Percentiles rank a stretch among this genome's conserved stretches.
Conservation (phyloP, 2,113 vertebrate genomes). For the Ctenodactylus gundi region DNA sequence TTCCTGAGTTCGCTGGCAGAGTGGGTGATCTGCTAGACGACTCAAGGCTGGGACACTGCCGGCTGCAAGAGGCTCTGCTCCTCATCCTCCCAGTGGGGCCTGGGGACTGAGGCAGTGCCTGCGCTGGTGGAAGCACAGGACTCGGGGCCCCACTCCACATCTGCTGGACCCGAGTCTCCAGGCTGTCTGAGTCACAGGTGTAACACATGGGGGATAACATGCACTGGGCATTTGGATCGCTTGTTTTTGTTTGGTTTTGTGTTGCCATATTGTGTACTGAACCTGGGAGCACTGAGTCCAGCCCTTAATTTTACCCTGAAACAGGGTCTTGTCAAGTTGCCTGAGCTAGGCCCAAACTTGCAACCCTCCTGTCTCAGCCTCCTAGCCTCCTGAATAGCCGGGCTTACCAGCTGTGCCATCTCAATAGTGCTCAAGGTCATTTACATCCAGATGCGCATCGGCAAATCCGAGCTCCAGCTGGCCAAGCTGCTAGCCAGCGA, state of each 20-base stretch:
- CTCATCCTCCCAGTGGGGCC: neutral
- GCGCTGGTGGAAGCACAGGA: neutral
- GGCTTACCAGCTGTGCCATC: too few species aligned
- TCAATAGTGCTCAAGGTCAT: neutral
- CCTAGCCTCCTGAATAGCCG: too few species aligned
- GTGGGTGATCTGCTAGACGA: neutral
- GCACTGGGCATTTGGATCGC: neutral
- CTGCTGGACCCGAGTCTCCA: neutral
- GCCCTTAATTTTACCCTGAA: neutral
- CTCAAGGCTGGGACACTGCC: accelerated
- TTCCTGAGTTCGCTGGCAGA: neutral
- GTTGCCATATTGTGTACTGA: neutral
- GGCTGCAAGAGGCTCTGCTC: neutral
- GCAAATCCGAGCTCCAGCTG: neutral
- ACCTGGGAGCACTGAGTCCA: neutral
- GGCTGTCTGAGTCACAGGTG: neutral
- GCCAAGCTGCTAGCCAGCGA: neutral
- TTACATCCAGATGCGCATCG: neutral
- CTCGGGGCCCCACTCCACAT: neutral
- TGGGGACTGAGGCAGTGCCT: neutral
- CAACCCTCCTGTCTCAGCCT: neutral
- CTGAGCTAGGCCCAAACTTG: neutral
- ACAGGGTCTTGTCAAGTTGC: neutral
- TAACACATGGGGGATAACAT: neutral
- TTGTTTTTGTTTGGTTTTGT: neutral